phyloP scores from a whole-genome alignment of 1,140 invertebrate species.

The Lasioglossum baleicum region DNA sequence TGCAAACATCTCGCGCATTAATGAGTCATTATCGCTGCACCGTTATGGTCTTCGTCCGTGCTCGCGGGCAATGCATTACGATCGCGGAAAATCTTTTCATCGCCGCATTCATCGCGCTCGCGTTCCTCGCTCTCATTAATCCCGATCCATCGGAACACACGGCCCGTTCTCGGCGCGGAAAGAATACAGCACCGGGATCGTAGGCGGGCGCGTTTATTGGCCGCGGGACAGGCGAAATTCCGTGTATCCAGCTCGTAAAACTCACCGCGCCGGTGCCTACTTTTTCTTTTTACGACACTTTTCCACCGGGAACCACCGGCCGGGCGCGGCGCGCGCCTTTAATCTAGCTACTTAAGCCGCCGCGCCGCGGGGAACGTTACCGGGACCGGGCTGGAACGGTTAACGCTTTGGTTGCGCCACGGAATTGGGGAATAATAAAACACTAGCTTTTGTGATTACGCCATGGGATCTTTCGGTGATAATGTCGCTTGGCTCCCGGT shows the following conservation, averaged over 20 bases:
- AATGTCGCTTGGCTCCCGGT: too few relatives aligned
- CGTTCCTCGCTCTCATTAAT: conserved; percentile 42
- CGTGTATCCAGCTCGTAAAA: conserved; percentile 12
- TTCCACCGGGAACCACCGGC: background rate
- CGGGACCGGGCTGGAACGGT: background rate
- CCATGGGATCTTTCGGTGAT: too few relatives aligned
- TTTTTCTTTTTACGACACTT: background rate
- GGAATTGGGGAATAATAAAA: background rate
- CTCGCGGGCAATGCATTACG: conserved; percentile 54
- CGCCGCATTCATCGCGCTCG: conserved; percentile 12
- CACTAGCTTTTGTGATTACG: too few relatives aligned
- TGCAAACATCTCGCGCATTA: conserved; percentile 64
- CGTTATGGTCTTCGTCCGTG: conserved; percentile 61
- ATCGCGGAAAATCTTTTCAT: conserved; percentile 62
- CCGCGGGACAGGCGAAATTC: conserved; percentile 21
- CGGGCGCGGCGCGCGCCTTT: background rate
- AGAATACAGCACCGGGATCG: background rate
- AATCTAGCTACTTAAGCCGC: conserved; percentile 16
- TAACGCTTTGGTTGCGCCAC: conserved; percentile 3
- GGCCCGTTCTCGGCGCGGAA: background rate
- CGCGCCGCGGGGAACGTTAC: conserved; percentile 1
- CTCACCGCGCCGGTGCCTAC: background rate
- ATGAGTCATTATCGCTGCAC: conserved; percentile 64
- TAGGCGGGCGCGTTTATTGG: background rate
- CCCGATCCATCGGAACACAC: conserved; percentile 12